Base-by-base conservation (phyloP, 2,113 vertebrate species). In the Trematomus loennbergii region DNA sequence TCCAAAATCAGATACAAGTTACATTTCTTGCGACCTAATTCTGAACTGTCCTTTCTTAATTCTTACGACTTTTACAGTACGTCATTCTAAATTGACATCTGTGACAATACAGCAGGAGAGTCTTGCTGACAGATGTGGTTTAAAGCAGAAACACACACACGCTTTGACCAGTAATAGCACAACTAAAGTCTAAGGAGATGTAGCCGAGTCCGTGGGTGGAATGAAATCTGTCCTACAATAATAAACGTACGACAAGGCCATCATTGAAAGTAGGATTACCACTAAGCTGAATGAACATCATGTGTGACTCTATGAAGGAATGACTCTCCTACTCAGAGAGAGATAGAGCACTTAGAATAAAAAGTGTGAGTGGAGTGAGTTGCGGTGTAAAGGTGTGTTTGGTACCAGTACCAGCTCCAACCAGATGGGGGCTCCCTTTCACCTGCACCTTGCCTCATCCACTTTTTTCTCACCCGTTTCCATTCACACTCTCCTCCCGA, bases 401-500 rank as follows among this genome's bases (percentile, higher is more conserved):
- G 50, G 48, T 2, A 52, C 29, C 61, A 81, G 55, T 85, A 65
- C 79, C 71, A 68, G 64, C 70, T 89, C 65, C 65, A 66, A 52
- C 88, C 84, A 91, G 86, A 45, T 81, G 86, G 82, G 81, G 88
- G 83, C 84, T 88, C 87, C 81, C 74, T 82, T 79, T 89, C 59
- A 81, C 80, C 62, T 87, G 74, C 72, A 78, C 75, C 49, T 63
- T 82, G 55, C 69, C 53, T 76, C 49, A 58, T 48, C 25, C 43
- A 3, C 29, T 78, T 54, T 33, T 76, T 55, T 48, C 15, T 45
- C 17, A 17, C 53, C 18, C n/a, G 1, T 72, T 75, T 75, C 76
- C 49, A 76, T 50, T 76, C 48, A 57, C 49, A 36, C 13, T 67
- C 61, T 62, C 18, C 3, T 43, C 43, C 33, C 3, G 17, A 22